phyloP scores from a whole-genome alignment of 2,113 vertebrate genomes.

The Castor canadensis region DNA sequence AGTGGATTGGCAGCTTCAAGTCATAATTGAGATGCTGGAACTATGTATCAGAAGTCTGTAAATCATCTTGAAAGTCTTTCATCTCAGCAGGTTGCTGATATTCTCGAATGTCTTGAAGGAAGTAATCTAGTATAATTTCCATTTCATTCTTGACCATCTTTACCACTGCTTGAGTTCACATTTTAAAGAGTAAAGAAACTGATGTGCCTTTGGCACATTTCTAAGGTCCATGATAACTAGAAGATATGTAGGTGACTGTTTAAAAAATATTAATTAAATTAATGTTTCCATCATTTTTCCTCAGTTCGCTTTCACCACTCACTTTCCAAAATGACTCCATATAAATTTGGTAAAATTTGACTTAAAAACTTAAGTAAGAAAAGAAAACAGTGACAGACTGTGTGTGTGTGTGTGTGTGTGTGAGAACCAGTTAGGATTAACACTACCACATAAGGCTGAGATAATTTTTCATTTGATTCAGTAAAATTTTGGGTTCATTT shows the following conservation, averaged over 20 bases:
- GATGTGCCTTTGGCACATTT: not conserved
- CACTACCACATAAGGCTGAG: not conserved
- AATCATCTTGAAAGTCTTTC: not conserved
- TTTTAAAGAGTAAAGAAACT: not conserved
- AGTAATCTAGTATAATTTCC: not conserved
- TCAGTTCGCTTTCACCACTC: rapidly evolving
- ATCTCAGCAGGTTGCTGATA: not conserved
- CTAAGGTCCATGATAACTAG: not conserved
- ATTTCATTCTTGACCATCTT: not conserved
- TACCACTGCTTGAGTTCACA: not conserved
- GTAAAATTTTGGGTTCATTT: not conserved
- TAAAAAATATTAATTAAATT: not conserved
- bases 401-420: not conserved
- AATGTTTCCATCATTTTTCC: not conserved
- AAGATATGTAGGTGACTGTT: not conserved
- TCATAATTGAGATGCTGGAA: not conserved
- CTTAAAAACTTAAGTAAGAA: not conserved
- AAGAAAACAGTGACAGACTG: not conserved
- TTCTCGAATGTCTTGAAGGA: not conserved
- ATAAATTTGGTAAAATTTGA: not conserved
- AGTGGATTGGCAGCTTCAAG: not conserved
- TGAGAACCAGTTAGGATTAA: not conserved
- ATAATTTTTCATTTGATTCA: not conserved
- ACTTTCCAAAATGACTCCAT: not conserved
- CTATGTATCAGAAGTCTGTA: not conserved